Base-by-base conservation (phyloP, 2,797 vertebrate genomes). In the Smutsia temminckii region DNA sequence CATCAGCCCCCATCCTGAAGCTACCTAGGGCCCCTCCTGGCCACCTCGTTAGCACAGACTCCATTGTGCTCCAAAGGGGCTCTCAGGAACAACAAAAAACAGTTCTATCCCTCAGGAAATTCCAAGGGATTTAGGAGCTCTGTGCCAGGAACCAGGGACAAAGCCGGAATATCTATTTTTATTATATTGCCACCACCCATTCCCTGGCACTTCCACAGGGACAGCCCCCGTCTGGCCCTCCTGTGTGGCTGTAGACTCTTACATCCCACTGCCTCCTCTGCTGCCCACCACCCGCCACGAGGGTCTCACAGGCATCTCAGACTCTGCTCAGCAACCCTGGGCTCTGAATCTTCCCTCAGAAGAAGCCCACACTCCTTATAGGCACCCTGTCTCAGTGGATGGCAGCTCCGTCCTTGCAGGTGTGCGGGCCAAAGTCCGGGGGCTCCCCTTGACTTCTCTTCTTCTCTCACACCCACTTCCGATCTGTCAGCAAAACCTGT, bases 401-500 rank as follows among this genome's bases (percentile, higher is more conserved):
- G 49, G 74, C 10, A 88, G 91, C 57, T 85, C 23, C 32, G 57
- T 55, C 84, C 23, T 80, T 64, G 51, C 32, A 34, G 59, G 5
- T 51, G 59, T 84, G 87, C 69, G 71, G 64, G 91, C 49, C 92
- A 89, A 75, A 34, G 57, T 81, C 68, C 59, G 13, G 40, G 85
- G 91, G n/a, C 75, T 91, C 18, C 32, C 81, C 40, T 53, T 53
- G 87, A 93, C 81, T 61, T 72, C 92, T 81, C n/a, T 25, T 6
- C 57, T 68, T 86, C 79, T 74, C 57, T 74, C 75, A 95, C 55
- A 85, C 66, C 79, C 79, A 91, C 87, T 94, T 85, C 68, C 78
- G 91, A 91, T 72, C 93, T 92, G 87, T 94, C 92, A 86, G 89
- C 87, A 93, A 93, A 83, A 69, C 69, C 63, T 74, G 27, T 3